Evolutionary conservation across 35 echinoderm and acorn worm genomes (phyloP).

Genomic region (Chiridota heheva): DNA sequence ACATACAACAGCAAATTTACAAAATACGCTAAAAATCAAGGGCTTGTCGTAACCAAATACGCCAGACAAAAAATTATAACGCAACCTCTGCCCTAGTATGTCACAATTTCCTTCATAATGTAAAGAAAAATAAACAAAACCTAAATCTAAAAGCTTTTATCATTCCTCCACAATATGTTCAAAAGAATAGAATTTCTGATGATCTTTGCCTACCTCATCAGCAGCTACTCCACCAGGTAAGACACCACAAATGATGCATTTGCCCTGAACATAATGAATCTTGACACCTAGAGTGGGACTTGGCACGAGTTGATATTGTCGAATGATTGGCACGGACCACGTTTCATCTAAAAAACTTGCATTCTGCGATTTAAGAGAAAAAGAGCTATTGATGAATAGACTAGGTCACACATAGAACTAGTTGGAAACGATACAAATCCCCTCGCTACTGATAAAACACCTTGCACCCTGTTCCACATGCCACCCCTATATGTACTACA

Average conservation of each 20-base stretch:
- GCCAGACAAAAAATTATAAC: too few species aligned
- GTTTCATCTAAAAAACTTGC: conserved; percentile 95
- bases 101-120: too few species aligned
- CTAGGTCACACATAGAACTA: not conserved
- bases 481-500: too few species aligned
- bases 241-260: conserved; percentile 63
- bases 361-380: conserved; percentile 63
- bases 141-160: too few species aligned
- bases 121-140: too few species aligned
- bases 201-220: conserved; percentile 76
- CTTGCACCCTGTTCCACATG: not conserved
- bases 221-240: conserved; percentile 77
- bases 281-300: conserved; percentile 75
- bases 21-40: too few species aligned
- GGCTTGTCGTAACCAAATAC: too few species aligned
- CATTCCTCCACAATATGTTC: too few species aligned
- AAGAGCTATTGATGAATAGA: not conserved
- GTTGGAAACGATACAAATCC: not conserved
- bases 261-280: conserved; percentile 68
- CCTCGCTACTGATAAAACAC: too few species aligned
- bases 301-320: conserved; percentile 84
- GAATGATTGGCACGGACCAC: conserved; percentile 73
- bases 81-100: too few species aligned
- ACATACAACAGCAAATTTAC: too few species aligned
- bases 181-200: too few species aligned